A percentile compares a stretch with the other conserved stretches of the same genome.
These are phyloP conservation scores for Cygnus buccinator DNA, from an alignment of 2,113 vertebrate genomes.

Conservation along the genomic window DNA sequence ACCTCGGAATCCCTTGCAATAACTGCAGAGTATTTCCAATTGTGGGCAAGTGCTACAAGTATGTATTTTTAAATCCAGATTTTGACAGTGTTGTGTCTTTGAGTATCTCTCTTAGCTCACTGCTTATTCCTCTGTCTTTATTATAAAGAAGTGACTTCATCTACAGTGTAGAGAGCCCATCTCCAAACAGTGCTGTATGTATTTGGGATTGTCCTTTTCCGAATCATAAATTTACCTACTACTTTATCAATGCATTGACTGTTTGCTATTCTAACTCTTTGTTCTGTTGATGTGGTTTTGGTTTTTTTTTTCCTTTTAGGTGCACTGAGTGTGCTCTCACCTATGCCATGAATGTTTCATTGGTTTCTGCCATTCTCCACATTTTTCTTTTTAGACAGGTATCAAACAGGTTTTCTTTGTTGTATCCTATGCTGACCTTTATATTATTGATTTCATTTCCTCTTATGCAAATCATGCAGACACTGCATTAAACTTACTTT, in stretches of 20 bases:
- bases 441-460: neutral
- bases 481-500: neutral
- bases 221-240: neutral
- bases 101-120: neutral
- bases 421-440: neutral
- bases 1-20: slow-evolving; percentile 78
- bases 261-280: neutral
- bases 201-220: neutral
- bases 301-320: slow-evolving; percentile 47
- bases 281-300: neutral
- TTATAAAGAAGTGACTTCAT: neutral
- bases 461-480: neutral
- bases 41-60: slow-evolving; percentile 77
- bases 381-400: slow-evolving; percentile 75
- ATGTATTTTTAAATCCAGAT: slow-evolving; percentile 12
- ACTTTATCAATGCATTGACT: neutral
- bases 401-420: neutral
- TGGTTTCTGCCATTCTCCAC: slow-evolving; percentile 54
- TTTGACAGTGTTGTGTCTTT: neutral
- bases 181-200: neutral
- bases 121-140: neutral
- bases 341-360: slow-evolving; percentile 74
- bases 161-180: neutral
- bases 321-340: slow-evolving; percentile 75
- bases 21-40: slow-evolving; percentile 71